Conservation (phyloP, 2,888 invertebrate genomes). For the Sminthurinus aureus region DNA sequence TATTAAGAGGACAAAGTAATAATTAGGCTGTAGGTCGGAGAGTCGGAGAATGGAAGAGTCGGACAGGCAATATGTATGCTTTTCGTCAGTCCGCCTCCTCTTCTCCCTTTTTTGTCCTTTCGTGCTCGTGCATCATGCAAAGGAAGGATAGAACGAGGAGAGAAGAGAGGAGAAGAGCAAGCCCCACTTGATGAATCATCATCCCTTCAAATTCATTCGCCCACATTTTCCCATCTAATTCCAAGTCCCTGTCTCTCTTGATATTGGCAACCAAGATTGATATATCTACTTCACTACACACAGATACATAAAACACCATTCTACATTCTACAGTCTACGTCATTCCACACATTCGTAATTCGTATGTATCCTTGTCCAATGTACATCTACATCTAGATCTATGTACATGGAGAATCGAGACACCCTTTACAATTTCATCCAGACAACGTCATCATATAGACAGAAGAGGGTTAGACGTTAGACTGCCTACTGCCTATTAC, state of each 20-base stretch:
- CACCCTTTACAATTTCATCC: neutral
- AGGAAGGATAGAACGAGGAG: neutral
- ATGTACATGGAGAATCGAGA: neutral
- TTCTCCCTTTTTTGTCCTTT: slow-evolving; percentile 13
- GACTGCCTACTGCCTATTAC: too few species aligned
- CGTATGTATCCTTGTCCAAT: too few species aligned
- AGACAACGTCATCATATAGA: too few species aligned
- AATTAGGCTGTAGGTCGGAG: slow-evolving; percentile 26
- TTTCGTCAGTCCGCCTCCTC: neutral
- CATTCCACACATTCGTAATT: too few species aligned
- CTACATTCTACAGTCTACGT: neutral
- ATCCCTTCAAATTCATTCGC: slow-evolving; percentile 36
- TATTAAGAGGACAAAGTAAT: slow-evolving; percentile 15
- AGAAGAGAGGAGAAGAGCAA: neutral
- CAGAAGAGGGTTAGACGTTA: too few species aligned
- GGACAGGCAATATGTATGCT: too few species aligned
- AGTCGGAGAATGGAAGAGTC: neutral
- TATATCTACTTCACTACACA: slow-evolving; percentile 14
- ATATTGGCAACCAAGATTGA: slow-evolving; percentile 26
- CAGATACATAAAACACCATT: neutral
- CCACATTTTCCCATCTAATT: slow-evolving; percentile 33
- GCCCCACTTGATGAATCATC: slow-evolving; percentile 29
- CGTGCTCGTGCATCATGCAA: slow-evolving; percentile 40
- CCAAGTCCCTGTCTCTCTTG: slow-evolving; percentile 34
- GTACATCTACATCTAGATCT: neutral